Conservation (phyloP, 2,113 vertebrate species). For the Chroicocephalus ridibundus region DNA sequence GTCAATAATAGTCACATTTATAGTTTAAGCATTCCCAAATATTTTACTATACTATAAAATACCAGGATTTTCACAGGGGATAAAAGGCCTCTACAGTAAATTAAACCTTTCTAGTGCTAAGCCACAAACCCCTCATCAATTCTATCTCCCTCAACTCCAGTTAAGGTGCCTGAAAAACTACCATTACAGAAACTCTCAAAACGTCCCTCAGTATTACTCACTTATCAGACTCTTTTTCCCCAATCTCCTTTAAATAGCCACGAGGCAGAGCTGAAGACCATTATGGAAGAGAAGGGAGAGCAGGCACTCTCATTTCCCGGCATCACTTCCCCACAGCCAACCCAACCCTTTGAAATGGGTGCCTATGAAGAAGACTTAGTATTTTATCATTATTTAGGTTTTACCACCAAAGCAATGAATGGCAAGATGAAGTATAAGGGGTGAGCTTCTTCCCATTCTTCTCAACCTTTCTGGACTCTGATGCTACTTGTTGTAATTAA, state of each 20-base stretch:
- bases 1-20: slow-evolving; percentile 38
- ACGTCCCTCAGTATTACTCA: background rate
- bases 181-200: background rate
- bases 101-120: background rate
- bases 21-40: slow-evolving; percentile 41
- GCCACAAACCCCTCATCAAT: background rate
- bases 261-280: background rate
- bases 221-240: background rate
- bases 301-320: background rate
- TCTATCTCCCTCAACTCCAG: background rate
- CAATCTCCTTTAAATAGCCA: background rate
- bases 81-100: background rate
- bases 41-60: background rate
- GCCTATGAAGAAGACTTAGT: background rate
- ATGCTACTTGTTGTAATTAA: background rate
- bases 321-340: background rate
- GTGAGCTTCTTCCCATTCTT: background rate
- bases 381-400: background rate
- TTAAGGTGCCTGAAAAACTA: background rate
- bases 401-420: background rate
- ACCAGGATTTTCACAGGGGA: slow-evolving; percentile 6
- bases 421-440: background rate
- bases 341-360: background rate
- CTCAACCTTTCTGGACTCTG: background rate
- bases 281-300: background rate